A percentile compares a stretch with the other conserved stretches of the same genome.
These are phyloP conservation scores for Yponomeuta malinellus DNA, from an alignment of 2,888 invertebrate genomes.

Conservation along the genomic window DNA sequence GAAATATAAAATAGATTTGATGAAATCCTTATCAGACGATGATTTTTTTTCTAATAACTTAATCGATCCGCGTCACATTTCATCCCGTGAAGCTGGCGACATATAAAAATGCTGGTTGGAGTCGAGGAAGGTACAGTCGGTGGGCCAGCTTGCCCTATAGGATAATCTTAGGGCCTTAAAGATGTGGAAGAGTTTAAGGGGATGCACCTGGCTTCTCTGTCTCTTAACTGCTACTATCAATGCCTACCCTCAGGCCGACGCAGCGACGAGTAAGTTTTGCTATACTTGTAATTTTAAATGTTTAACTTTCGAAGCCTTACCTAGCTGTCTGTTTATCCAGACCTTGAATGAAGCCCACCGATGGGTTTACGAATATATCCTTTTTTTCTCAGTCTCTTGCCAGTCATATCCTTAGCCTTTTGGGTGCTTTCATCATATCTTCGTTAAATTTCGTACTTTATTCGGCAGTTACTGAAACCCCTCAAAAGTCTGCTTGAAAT, in stretches of 20 bases:
- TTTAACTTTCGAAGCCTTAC: not conserved
- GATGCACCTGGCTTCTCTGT: conserved; percentile 28
- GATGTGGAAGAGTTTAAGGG: conserved; percentile 27
- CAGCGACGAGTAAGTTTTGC: not conserved
- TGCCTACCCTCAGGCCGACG: not conserved
- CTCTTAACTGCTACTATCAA: conserved; percentile 22
- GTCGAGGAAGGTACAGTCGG: conserved; percentile 39
- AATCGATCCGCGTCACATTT: conserved; percentile 52
- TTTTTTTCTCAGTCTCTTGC: too few species aligned
- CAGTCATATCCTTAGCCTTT: too few species aligned
- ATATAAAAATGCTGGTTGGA: conserved; percentile 42
- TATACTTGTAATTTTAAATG: not conserved
- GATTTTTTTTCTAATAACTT: conserved; percentile 42
- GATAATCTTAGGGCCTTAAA: conserved; percentile 21
- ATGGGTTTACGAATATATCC: too few species aligned
- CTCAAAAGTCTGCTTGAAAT: too few species aligned
- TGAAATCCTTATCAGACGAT: conserved; percentile 32
- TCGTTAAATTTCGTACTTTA: too few species aligned
- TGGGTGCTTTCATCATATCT: too few species aligned
- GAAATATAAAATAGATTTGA: conserved; percentile 26
- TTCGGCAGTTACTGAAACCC: too few species aligned
- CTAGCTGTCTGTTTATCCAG: too few species aligned
- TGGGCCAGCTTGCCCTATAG: conserved; percentile 28
- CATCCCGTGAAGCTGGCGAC: conserved; percentile 38
- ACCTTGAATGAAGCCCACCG: too few species aligned